Conservation (phyloP, 2,888 invertebrate species). For the Lasioglossum oenotherae region DNA sequence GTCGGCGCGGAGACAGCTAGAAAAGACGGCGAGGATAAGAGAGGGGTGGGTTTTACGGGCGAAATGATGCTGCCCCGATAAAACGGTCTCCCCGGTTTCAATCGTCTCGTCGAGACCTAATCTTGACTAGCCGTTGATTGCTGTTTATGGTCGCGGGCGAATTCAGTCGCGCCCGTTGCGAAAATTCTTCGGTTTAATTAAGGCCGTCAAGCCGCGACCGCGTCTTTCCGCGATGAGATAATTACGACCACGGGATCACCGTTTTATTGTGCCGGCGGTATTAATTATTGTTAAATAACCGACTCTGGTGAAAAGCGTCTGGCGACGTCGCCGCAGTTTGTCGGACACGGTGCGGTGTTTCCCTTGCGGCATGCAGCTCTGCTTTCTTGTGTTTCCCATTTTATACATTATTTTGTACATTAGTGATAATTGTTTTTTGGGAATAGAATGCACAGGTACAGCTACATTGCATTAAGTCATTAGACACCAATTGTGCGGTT, state of each 20-base stretch:
- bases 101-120: slow-evolving; percentile 10
- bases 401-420: too few relatives aligned
- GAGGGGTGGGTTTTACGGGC: neutral
- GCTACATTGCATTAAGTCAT: too few relatives aligned
- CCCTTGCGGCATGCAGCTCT: neutral
- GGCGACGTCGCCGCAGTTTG: neutral
- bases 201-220: slow-evolving; percentile 19
- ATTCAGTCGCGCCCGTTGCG: slow-evolving; percentile 8
- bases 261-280: neutral
- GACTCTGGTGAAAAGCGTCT: neutral
- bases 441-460: too few relatives aligned
- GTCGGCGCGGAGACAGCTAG: neutral
- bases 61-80: neutral
- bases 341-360: neutral
- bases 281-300: neutral
- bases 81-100: neutral
- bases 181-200: slow-evolving; percentile 21
- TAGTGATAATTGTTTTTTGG: too few relatives aligned
- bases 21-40: neutral
- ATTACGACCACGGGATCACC: slow-evolving; percentile 28
- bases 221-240: slow-evolving; percentile 35
- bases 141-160: slow-evolving; percentile 20
- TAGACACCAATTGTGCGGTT: too few relatives aligned
- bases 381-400: too few relatives aligned
- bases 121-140: slow-evolving; percentile 33